These are phyloP conservation scores for Ceraclea dissimilis DNA, from an alignment of 2,888 invertebrate genomes.

Conservation along the genomic window DNA sequence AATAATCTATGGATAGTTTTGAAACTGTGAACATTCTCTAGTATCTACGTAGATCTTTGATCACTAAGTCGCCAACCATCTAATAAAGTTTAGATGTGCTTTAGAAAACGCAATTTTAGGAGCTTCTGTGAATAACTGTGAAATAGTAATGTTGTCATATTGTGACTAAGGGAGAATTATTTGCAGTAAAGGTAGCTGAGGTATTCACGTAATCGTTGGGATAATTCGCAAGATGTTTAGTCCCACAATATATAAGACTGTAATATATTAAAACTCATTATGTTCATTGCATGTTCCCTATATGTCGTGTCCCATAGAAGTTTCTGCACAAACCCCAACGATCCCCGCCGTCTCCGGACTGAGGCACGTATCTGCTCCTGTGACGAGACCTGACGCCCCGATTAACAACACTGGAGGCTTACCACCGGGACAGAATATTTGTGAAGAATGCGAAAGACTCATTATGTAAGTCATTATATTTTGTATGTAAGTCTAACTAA, in stretches of 20 bases:
- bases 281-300: constrained; percentile 15
- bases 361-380: constrained; percentile 70
- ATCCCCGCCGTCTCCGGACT: constrained; percentile 50
- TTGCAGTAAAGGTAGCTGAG: no score
- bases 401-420: constrained; percentile 63
- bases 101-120: no score
- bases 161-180: no score
- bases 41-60: no score
- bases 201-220: no score
- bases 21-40: no score
- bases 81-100: no score
- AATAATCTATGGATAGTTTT: no score
- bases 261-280: constrained; percentile 2
- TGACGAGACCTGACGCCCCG: constrained; percentile 54
- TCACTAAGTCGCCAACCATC: no score
- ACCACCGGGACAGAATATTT: constrained; percentile 86
- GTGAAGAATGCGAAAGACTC: constrained; percentile 93
- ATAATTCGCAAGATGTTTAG: not conserved
- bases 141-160: no score
- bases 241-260: not conserved
- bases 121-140: no score
- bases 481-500: constrained; percentile 5
- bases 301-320: constrained; percentile 32
- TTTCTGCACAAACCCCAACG: constrained; percentile 36
- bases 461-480: constrained; percentile 81